Conservation (phyloP, 2,797 vertebrate genomes). For the Neoniphon sammara region DNA sequence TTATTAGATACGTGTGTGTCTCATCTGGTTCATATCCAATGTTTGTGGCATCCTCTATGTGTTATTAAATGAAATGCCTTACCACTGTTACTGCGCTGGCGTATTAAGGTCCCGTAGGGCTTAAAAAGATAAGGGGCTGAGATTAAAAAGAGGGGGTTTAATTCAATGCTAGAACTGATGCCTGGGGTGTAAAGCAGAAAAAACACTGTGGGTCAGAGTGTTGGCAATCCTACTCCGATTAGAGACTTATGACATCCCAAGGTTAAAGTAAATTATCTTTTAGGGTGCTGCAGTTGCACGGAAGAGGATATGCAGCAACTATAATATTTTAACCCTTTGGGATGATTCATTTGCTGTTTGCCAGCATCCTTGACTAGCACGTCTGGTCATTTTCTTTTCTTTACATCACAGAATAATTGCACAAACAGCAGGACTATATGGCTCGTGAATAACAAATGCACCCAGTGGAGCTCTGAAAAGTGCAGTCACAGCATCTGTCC, state of each 20-base stretch:
- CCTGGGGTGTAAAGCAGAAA: not conserved
- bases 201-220: not conserved
- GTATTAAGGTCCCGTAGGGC: constrained; percentile 14
- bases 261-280: constrained; percentile 34
- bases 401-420: constrained; percentile 50
- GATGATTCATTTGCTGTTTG: constrained; percentile 1
- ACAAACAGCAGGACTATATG: constrained; percentile 31
- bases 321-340: not conserved
- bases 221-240: not conserved
- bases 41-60: not conserved
- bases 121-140: constrained; percentile 7
- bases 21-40: constrained; percentile 10
- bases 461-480: constrained; percentile 49
- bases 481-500: constrained; percentile 67
- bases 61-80: not conserved
- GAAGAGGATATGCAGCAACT: constrained; percentile 12
- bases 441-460: constrained; percentile 59
- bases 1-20: constrained; percentile 7
- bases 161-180: constrained; percentile 24
- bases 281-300: not conserved
- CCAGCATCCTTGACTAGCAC: not conserved
- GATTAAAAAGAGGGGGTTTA: constrained; percentile 28
- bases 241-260: constrained; percentile 6
- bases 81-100: not conserved
- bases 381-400: constrained; percentile 19